Evolutionary conservation across 1,140 invertebrate genomes (phyloP).

Genomic region (Nebria ingens): DNA sequence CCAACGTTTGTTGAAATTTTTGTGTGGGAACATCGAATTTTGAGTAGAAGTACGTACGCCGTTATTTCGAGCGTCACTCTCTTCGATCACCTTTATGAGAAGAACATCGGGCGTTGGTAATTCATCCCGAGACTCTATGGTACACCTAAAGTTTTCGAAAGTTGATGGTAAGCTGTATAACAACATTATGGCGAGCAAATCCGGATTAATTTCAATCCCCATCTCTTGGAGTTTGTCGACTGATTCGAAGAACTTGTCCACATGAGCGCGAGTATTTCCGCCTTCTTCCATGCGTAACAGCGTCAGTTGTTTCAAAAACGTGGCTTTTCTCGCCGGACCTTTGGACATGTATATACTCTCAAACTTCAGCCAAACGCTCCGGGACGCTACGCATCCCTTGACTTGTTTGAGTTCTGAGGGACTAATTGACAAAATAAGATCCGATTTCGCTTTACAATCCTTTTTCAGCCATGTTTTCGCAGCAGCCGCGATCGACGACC

Average conservation of each 20-base stretch:
- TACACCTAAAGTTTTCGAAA: constrained; percentile 18
- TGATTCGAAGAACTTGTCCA: constrained; percentile 21
- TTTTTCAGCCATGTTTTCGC: constrained; percentile 25
- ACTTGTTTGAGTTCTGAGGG: constrained; percentile 20
- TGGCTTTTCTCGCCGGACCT: constrained; percentile 13
- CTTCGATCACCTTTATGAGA: constrained; percentile 23
- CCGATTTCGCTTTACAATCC: constrained; percentile 18
- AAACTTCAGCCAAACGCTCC: constrained; percentile 16
- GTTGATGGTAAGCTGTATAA: constrained; percentile 22
- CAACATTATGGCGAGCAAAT: constrained; percentile 20
- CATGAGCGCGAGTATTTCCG: constrained; percentile 21
- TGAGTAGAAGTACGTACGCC: background rate
- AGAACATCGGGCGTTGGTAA: constrained; percentile 17
- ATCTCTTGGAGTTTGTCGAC: constrained; percentile 23
- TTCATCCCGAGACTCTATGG: constrained; percentile 20
- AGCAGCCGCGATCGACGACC: background rate
- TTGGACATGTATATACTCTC: constrained; percentile 15
- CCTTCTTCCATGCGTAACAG: constrained; percentile 18
- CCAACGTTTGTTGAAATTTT: constrained; percentile 2
- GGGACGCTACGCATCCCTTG: constrained; percentile 17
- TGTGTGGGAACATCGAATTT: constrained; percentile 13
- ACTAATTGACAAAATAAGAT: constrained; percentile 18
- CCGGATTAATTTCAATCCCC: constrained; percentile 19
- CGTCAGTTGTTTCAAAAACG: constrained; percentile 16
- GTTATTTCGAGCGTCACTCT: background rate